Conservation (phyloP, 2,113 vertebrate genomes). For the Gracilinanus agilis region DNA sequence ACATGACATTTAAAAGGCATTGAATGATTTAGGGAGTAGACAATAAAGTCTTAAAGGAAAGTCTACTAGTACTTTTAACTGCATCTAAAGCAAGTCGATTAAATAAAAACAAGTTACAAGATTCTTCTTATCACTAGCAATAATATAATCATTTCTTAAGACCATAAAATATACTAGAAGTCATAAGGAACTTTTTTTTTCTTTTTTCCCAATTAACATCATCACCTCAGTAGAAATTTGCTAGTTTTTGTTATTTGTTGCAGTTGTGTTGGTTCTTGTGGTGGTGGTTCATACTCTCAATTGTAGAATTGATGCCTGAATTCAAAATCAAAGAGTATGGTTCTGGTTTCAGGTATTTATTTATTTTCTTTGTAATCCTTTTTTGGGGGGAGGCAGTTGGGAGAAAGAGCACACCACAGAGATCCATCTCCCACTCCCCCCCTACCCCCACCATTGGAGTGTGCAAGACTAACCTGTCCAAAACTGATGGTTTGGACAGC, state of each 20-base stretch:
- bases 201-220: conserved; percentile 25
- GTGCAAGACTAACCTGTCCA: conserved; percentile 39
- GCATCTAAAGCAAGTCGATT: conserved; percentile 31
- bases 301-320: conserved; percentile 61
- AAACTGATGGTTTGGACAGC: conserved; percentile 60
- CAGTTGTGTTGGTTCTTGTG: background rate
- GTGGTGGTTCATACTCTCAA: rapidly evolving
- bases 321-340: background rate
- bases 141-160: conserved; percentile 14
- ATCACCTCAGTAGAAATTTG: conserved; percentile 47
- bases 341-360: conserved; percentile 50
- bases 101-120: conserved; percentile 29
- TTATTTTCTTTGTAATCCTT: background rate
- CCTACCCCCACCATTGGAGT: background rate
- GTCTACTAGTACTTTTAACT: conserved; percentile 57
- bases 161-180: background rate
- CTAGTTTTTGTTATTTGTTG: conserved; percentile 67
- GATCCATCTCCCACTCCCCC: background rate
- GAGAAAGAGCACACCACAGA: background rate
- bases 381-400: background rate
- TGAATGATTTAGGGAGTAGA: conserved; percentile 62
- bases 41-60: conserved; percentile 60
- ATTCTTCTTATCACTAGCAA: conserved; percentile 24
- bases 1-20: conserved; percentile 68
- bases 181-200: background rate